Evolutionary conservation across 1,140 invertebrate species (phyloP).

Genomic region (Daktulosphaira vitifoliae): DNA sequence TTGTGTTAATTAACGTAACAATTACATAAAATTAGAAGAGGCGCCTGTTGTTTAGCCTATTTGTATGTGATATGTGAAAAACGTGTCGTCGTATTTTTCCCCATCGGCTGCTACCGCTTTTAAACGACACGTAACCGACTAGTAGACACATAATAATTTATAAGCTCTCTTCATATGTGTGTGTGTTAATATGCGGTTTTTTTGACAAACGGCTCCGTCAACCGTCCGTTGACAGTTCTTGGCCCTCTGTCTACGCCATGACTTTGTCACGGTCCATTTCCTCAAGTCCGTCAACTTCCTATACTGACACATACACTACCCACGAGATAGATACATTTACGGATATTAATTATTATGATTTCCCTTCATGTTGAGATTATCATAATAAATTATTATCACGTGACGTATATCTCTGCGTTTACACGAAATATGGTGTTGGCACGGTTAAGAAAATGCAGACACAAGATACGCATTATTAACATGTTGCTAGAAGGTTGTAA

Average conservation of each 20-base stretch:
- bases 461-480: no score
- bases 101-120: background rate
- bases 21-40: constrained; percentile 7
- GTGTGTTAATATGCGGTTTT: background rate
- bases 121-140: constrained; percentile 29
- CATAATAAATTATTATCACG: no score
- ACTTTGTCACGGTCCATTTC: constrained; percentile 21
- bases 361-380: no score
- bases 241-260: background rate
- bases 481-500: no score
- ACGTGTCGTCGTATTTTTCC: background rate
- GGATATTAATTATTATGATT: no score
- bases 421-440: no score
- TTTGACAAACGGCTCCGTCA: constrained; percentile 16
- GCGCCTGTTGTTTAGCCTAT: constrained; percentile 11
- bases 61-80: background rate
- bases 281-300: background rate
- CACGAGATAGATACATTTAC: no score
- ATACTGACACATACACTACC: no score
- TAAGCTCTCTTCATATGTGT: no score
- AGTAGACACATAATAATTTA: no score
- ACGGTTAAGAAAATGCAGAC: no score
- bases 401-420: no score
- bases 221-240: constrained; percentile 16
- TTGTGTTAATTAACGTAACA: constrained; percentile 19